These are phyloP conservation scores for Acleris holmiana DNA, from an alignment of 2,888 invertebrate species.

Conservation along the genomic window DNA sequence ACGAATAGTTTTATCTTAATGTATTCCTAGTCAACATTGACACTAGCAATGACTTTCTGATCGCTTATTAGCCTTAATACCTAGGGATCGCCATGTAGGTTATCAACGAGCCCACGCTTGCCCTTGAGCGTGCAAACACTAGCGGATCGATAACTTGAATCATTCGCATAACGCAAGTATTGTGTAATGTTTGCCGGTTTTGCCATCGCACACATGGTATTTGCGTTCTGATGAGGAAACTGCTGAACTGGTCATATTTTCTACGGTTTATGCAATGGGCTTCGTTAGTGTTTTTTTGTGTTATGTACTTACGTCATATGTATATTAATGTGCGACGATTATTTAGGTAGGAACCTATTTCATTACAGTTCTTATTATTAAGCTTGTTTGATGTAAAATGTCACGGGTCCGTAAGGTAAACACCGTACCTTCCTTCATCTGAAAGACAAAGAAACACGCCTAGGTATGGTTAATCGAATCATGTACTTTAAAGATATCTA, in stretches of 20 bases:
- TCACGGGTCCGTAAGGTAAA: too few species aligned
- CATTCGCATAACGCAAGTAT: constrained; percentile 18
- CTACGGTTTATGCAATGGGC: constrained; percentile 12
- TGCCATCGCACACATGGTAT: constrained; percentile 10
- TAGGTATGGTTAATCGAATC: too few species aligned
- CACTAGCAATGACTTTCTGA: neutral
- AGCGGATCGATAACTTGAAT: constrained; percentile 20
- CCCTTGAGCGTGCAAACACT: constrained; percentile 24
- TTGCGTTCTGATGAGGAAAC: constrained; percentile 10
- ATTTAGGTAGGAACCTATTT: too few species aligned
- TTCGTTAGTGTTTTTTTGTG: neutral
- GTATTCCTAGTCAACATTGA: constrained; percentile 2
- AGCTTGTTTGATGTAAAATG: too few species aligned
- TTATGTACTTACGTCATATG: too few species aligned
- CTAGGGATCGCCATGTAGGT: constrained; percentile 5
- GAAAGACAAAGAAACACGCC: too few species aligned
- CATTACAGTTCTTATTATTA: too few species aligned
- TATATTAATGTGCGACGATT: too few species aligned
- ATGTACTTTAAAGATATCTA: neutral
- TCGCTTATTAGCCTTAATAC: neutral
- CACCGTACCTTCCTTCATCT: too few species aligned
- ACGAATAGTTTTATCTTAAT: neutral
- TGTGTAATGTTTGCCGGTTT: constrained; percentile 22
- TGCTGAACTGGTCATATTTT: neutral
- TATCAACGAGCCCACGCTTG: constrained; percentile 14